phyloP scores from a whole-genome alignment of 2,888 invertebrate genomes.

The Darwinula stevensoni region DNA sequence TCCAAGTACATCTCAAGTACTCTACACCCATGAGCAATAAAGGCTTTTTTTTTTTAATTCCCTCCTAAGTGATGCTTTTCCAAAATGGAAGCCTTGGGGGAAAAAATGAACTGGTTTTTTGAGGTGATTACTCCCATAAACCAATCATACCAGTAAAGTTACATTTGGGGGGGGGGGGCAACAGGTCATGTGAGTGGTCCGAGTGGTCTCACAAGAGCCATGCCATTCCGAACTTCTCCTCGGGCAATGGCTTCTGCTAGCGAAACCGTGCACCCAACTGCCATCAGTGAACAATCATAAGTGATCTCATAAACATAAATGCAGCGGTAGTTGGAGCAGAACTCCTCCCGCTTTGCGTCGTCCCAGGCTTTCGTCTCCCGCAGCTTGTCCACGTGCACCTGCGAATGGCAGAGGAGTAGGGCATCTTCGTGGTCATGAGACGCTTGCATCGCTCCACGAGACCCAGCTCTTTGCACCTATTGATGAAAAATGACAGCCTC shows the following conservation, averaged over 20 bases:
- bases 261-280: slow-evolving; percentile 16
- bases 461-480: slow-evolving; percentile 35
- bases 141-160: no score
- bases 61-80: no score
- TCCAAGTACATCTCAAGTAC: no score
- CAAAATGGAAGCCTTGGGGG: no score
- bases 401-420: slow-evolving; percentile 14
- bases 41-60: no score
- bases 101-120: no score
- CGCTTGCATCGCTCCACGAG: slow-evolving; percentile 10
- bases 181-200: no score
- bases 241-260: slow-evolving; percentile 14
- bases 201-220: slow-evolving; percentile 6
- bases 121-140: no score
- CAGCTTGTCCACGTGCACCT: slow-evolving; percentile 13
- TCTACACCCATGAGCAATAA: no score
- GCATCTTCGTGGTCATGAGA: slow-evolving; percentile 13
- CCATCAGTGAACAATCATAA: slow-evolving; percentile 15
- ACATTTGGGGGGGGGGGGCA: no score
- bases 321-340: slow-evolving; percentile 15
- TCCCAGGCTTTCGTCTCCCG: slow-evolving; percentile 11
- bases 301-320: slow-evolving; percentile 16
- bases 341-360: slow-evolving; percentile 12
- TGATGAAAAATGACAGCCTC: slow-evolving; percentile 32
- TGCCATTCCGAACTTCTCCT: slow-evolving; percentile 12